These are phyloP conservation scores for Eolophus roseicapilla DNA, from an alignment of 2,113 vertebrate genomes.

Conservation along the genomic window DNA sequence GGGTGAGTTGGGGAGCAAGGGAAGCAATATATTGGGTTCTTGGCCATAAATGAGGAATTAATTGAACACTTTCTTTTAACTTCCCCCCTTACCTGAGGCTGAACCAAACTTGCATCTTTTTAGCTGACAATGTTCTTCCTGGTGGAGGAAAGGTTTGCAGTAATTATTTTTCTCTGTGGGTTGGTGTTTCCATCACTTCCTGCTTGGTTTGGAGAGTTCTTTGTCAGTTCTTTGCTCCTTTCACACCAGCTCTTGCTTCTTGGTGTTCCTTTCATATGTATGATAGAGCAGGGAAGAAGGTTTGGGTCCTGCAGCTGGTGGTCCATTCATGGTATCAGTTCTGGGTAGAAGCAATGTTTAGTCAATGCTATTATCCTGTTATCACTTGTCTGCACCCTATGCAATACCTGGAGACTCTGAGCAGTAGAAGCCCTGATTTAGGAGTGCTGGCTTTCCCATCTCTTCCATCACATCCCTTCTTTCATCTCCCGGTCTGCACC, in stretches of 20 bases:
- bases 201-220: neutral
- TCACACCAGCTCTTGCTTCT: neutral
- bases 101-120: neutral
- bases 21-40: neutral
- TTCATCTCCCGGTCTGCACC: neutral
- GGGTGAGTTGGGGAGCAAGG: fast-evolving
- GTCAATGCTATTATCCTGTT: fast-evolving
- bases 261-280: neutral
- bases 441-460: fast-evolving
- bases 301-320: neutral
- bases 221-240: neutral
- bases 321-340: fast-evolving
- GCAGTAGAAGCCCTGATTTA: neutral
- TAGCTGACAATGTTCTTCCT: neutral
- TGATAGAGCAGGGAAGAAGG: neutral
- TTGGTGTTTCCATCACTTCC: neutral
- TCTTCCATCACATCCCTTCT: neutral
- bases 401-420: fast-evolving
- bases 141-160: fast-evolving
- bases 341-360: neutral
- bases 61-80: conserved; percentile 31
- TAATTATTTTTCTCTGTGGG: neutral
- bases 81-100: neutral
- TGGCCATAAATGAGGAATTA: conserved; percentile 26
- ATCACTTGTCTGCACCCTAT: fast-evolving